Evolutionary conservation across 2,888 invertebrate genomes (phyloP).

Genomic region (Atethmia centrago): DNA sequence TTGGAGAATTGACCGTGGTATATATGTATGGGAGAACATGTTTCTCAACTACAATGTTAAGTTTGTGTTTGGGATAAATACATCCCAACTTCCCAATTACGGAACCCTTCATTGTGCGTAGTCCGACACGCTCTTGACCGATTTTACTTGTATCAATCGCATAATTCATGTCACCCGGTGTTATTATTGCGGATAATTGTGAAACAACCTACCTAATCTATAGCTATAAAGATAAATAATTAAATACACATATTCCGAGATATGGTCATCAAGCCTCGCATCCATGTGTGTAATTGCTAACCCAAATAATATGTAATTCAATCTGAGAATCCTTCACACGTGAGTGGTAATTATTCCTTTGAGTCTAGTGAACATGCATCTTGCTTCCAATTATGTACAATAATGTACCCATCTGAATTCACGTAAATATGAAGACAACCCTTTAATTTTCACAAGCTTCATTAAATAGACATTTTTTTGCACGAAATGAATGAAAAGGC

Average conservation of each 20-base stretch:
- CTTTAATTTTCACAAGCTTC: constrained; percentile 11
- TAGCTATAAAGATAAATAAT: neutral
- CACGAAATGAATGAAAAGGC: constrained; percentile 39
- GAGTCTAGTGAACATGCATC: neutral
- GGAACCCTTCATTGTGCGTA: too few species aligned
- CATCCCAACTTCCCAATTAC: too few species aligned
- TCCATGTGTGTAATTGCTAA: neutral
- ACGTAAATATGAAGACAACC: neutral
- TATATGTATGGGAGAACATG: too few species aligned
- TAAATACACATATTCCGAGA: too few species aligned
- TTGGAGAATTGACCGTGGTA: too few species aligned
- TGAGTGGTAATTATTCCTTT: neutral
- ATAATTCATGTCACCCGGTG: neutral
- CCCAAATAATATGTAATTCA: neutral
- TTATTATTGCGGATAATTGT: neutral
- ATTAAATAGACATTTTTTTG: constrained; percentile 40
- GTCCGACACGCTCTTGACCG: too few species aligned
- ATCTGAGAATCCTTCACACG: neutral
- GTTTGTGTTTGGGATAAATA: too few species aligned
- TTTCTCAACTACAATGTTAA: too few species aligned
- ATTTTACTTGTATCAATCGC: neutral
- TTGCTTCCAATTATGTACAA: neutral
- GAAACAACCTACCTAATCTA: neutral
- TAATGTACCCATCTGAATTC: neutral
- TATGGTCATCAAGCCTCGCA: neutral